These are phyloP conservation scores for Pangasius djambal DNA, from an alignment of 2,797 vertebrate genomes.

Conservation along the genomic window DNA sequence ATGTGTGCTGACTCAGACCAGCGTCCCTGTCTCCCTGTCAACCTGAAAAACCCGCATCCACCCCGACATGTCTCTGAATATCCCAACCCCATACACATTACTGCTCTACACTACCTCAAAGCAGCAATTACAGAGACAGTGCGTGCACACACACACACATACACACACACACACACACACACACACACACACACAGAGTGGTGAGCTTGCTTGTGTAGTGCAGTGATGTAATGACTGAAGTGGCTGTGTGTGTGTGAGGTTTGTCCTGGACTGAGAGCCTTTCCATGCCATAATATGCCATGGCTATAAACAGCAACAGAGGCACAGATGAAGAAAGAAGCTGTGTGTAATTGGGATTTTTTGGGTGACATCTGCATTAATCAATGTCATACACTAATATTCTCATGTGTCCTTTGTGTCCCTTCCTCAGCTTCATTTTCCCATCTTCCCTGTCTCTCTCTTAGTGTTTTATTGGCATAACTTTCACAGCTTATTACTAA, in stretches of 20 bases:
- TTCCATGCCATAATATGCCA: not conserved
- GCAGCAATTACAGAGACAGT: conserved; percentile 25
- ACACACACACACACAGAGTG: not conserved
- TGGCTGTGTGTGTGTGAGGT: not conserved
- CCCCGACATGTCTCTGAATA: conserved; percentile 9
- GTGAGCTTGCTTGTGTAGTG: not conserved
- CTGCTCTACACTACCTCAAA: conserved; percentile 5
- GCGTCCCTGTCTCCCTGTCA: conserved; percentile 25
- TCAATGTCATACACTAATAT: conserved; percentile 21
- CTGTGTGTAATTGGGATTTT: conserved; percentile 31
- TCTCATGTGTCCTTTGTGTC: not conserved
- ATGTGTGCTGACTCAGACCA: conserved; percentile 14
- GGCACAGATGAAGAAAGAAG: conserved; percentile 7
- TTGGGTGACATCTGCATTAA: conserved; percentile 24
- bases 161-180: not conserved
- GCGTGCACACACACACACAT: not conserved
- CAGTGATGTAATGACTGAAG: not conserved
- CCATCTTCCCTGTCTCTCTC: not conserved
- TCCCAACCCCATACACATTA: not conserved
- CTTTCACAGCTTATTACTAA: conserved; percentile 12
- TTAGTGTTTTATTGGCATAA: not conserved
- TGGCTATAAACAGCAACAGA: conserved; percentile 26
- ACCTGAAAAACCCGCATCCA: conserved; percentile 12
- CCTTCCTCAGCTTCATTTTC: not conserved
- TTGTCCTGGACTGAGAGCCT: not conserved